These are phyloP conservation scores for Balearica regulorum DNA, from an alignment of 2,797 vertebrate genomes.

Conservation along the genomic window DNA sequence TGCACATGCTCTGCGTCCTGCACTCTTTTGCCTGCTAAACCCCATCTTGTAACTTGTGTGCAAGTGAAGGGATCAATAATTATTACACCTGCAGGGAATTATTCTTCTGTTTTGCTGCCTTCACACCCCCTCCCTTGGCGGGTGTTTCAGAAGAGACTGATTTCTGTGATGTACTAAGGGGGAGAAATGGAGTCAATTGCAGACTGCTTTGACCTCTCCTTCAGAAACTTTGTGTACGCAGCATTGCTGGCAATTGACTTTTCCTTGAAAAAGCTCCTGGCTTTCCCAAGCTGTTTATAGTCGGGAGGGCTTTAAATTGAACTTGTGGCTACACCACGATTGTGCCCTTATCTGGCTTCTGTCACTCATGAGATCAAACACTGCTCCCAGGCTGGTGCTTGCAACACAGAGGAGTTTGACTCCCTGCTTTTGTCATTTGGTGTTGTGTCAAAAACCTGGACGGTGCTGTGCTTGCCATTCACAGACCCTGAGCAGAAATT, in stretches of 20 bases:
- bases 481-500: background rate
- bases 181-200: background rate
- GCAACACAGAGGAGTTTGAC: background rate
- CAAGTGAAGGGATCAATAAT: background rate
- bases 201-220: background rate
- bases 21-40: background rate
- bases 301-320: background rate
- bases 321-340: background rate
- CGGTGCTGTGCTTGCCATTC: background rate
- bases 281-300: background rate
- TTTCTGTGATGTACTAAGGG: background rate
- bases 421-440: background rate
- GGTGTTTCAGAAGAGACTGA: background rate
- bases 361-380: background rate
- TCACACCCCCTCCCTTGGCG: background rate
- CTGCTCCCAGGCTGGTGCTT: background rate
- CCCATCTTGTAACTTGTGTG: background rate
- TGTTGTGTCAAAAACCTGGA: background rate
- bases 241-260: background rate
- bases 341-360: background rate
- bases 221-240: background rate
- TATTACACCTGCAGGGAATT: background rate
- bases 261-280: background rate
- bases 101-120: background rate
- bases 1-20: fast-evolving